Conservation (phyloP, 2,797 vertebrate genomes). For the Salmo trutta region DNA sequence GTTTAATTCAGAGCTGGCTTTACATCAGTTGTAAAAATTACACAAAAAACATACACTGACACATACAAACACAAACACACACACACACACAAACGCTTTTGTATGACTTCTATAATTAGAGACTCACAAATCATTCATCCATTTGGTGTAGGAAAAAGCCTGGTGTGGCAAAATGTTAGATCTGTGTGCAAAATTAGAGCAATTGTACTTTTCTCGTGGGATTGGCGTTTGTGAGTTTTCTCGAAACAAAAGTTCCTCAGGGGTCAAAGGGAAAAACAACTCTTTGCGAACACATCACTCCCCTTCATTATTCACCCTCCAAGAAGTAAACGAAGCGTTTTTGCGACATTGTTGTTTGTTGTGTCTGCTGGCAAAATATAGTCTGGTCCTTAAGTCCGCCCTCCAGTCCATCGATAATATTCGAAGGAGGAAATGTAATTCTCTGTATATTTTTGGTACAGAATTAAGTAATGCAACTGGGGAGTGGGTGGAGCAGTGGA, state of each 20-base stretch:
- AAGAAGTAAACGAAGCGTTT: not conserved
- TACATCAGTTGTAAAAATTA: too few species aligned
- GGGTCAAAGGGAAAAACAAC: not conserved
- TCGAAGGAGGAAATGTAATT: not conserved
- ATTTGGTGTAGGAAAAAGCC: not conserved
- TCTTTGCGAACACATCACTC: not conserved
- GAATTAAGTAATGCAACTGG: not conserved
- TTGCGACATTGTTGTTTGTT: not conserved
- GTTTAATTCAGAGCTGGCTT: too few species aligned
- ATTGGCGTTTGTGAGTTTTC: too few species aligned
- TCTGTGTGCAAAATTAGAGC: not conserved
- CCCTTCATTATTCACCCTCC: not conserved
- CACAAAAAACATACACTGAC: too few species aligned
- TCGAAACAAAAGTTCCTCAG: not conserved
- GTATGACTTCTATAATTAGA: not conserved
- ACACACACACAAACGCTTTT: not conserved
- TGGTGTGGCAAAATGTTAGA: not conserved
- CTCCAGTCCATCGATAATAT: not conserved
- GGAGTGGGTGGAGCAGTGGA: not conserved
- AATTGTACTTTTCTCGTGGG: not conserved
- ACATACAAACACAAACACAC: not conserved
- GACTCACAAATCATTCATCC: not conserved
- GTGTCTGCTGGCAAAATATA: not conserved
- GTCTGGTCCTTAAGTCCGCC: not conserved
- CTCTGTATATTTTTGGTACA: not conserved